Evolutionary conservation across 2,113 vertebrate species (phyloP).

Genomic region (Salvelinus fontinalis): DNA sequence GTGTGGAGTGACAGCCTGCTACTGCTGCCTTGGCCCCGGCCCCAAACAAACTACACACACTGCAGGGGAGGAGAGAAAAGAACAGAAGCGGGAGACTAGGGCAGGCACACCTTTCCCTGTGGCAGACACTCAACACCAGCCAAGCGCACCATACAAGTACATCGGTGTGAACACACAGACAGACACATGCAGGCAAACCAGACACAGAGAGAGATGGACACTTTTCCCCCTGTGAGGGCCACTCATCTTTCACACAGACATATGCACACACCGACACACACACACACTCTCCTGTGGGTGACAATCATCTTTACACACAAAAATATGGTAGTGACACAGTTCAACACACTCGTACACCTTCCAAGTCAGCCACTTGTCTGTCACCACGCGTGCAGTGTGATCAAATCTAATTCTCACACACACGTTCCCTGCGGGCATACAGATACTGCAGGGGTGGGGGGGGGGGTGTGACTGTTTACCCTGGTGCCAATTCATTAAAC

Average conservation of each 20-base stretch:
- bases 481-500: constrained; percentile 70
- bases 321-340: not conserved
- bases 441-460: constrained; percentile 37
- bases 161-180: not conserved
- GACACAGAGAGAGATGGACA: not conserved
- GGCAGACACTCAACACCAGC: not conserved
- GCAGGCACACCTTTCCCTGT: not conserved
- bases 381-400: constrained; percentile 52
- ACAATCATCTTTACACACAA: not conserved
- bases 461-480: constrained; percentile 33
- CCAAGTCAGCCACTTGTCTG: not conserved
- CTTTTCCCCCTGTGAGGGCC: constrained; percentile 23
- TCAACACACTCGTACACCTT: not conserved
- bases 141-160: not conserved
- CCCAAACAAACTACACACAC: constrained; percentile 9
- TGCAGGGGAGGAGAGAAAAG: not conserved
- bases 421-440: constrained; percentile 58
- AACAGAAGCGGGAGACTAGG: not conserved
- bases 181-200: not conserved
- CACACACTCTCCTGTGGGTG: not conserved
- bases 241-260: constrained; percentile 19
- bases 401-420: constrained; percentile 64
- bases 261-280: constrained; percentile 7
- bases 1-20: constrained; percentile 52
- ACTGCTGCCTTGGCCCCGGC: constrained; percentile 36